These are phyloP conservation scores for Cenopis cana DNA, from an alignment of 2,888 invertebrate genomes.

Conservation along the genomic window DNA sequence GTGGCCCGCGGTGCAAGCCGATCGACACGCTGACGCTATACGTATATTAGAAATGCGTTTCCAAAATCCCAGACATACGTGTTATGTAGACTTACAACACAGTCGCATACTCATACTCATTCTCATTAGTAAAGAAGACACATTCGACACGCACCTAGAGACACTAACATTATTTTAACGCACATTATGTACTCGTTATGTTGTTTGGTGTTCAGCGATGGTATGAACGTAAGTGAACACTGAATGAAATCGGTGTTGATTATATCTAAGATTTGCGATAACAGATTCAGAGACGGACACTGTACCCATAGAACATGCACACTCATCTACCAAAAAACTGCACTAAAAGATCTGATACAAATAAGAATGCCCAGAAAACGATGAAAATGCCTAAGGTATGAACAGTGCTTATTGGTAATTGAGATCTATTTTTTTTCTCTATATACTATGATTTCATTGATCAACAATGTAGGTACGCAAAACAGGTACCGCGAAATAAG, in stretches of 20 bases:
- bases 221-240: conserved; percentile 52
- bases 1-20: conserved; percentile 80
- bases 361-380: conserved; percentile 58
- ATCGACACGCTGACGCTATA: conserved; percentile 72
- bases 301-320: conserved; percentile 53
- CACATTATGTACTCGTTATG: conserved; percentile 62
- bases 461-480: conserved; percentile 78
- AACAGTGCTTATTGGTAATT: conserved; percentile 79
- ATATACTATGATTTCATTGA: conserved; percentile 74
- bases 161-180: conserved; percentile 67
- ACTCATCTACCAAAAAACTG: conserved; percentile 45
- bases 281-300: conserved; percentile 64
- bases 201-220: conserved; percentile 55
- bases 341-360: conserved; percentile 47
- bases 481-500: conserved; percentile 83
- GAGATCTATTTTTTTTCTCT: conserved; percentile 79
- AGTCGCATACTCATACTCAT: conserved; percentile 59
- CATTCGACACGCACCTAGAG: conserved; percentile 79
- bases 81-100: conserved; percentile 74
- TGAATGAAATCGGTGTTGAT: conserved; percentile 40
- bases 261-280: conserved; percentile 33
- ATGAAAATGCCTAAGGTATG: conserved; percentile 65
- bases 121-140: conserved; percentile 70
- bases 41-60: conserved; percentile 82
- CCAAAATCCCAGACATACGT: conserved; percentile 76